Percentiles rank a stretch among this genome's conserved stretches.
phyloP scores from a whole-genome alignment of 1,140 invertebrate species.

The Batillaria attramentaria region DNA sequence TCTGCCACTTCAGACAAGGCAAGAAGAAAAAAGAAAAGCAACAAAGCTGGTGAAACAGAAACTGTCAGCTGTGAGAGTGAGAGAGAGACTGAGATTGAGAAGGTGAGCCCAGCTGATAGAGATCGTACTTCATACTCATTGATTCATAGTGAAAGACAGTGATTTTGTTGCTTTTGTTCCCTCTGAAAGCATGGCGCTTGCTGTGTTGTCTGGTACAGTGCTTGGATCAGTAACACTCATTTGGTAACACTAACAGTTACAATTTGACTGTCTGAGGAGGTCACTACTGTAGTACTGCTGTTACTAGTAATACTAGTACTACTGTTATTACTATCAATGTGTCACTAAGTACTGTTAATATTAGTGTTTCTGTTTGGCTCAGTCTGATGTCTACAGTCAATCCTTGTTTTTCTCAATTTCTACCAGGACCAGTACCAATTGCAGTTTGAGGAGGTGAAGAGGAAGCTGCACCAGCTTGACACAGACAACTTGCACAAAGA shows the following conservation, averaged over 20 bases:
- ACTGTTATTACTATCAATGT: neutral
- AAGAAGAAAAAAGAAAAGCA: neutral
- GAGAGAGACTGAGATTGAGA: neutral
- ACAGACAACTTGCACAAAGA: neutral
- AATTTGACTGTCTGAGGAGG: neutral
- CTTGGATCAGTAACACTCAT: too few species aligned
- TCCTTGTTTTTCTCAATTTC: neutral
- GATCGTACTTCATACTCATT: neutral
- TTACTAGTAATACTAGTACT: neutral
- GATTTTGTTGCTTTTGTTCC: too few species aligned
- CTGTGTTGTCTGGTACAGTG: too few species aligned
- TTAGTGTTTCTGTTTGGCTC: neutral
- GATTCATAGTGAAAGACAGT: too few species aligned
- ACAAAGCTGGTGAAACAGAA: neutral
- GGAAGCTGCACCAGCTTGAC: constrained; percentile 18
- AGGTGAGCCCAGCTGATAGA: neutral
- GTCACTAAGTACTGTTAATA: neutral
- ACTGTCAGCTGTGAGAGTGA: neutral
- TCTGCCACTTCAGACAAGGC: neutral
- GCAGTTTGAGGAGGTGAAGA: constrained; percentile 24
- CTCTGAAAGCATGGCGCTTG: too few species aligned
- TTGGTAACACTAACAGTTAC: neutral
- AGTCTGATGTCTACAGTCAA: neutral
- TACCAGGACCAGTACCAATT: neutral
- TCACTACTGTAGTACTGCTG: neutral